phyloP scores from a whole-genome alignment of 2,888 invertebrate genomes.

The Erannis defoliaria region DNA sequence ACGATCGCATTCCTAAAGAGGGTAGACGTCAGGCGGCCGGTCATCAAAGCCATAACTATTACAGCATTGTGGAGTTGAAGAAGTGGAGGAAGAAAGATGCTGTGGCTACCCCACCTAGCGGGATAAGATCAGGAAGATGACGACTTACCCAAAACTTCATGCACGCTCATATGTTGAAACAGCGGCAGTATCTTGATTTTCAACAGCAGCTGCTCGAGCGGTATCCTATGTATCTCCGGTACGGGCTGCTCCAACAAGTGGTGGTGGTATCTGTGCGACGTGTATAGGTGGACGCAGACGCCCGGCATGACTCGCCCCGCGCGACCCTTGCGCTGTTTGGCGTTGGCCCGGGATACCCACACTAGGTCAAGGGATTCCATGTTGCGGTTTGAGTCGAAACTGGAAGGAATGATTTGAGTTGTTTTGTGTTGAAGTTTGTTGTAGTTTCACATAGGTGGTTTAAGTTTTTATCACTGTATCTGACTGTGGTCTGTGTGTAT shows the following conservation, averaged over 20 bases:
- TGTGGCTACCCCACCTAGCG: too few relatives aligned
- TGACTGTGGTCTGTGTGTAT: too few relatives aligned
- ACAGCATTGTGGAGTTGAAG: too few relatives aligned
- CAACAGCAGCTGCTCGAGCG: constrained; percentile 93
- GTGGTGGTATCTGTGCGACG: constrained; percentile 89
- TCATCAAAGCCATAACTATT: too few relatives aligned
- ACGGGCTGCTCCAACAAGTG: constrained; percentile 91
- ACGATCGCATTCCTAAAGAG: too few relatives aligned
- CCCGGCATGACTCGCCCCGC: constrained; percentile 97
- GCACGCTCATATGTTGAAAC: constrained; percentile 78
- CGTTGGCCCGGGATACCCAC: constrained; percentile 97
- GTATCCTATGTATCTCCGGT: constrained; percentile 96
- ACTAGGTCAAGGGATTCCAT: constrained; percentile 95
- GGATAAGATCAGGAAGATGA: too few relatives aligned
- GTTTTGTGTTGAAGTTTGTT: too few relatives aligned
- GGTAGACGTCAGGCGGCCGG: too few relatives aligned
- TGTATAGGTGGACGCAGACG: constrained; percentile 94
- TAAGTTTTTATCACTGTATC: too few relatives aligned
- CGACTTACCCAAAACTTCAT: constrained; percentile 79
- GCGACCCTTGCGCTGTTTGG: constrained; percentile 94
- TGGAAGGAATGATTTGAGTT: constrained; percentile 54
- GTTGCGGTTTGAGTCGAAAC: constrained; percentile 93
- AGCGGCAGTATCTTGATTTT: constrained; percentile 90
- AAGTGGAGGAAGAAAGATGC: too few relatives aligned
- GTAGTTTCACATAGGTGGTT: neutral